Base-by-base conservation (phyloP, 1,140 invertebrate species). In the Melanaphis sacchari region DNA sequence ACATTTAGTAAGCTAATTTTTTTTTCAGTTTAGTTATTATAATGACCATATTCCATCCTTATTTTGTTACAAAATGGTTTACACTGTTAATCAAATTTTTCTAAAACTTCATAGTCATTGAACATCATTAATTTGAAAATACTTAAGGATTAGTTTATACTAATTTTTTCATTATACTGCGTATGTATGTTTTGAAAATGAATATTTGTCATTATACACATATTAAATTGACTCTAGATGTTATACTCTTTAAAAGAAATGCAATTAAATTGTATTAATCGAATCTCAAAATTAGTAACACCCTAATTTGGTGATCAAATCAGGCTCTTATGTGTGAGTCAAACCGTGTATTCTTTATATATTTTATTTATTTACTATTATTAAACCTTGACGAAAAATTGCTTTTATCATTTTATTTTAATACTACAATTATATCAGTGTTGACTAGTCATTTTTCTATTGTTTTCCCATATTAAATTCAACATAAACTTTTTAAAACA, bases 381-480 rank as follows among this genome's bases (percentile, higher is more conserved):
- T 36, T 46, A n/a, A n/a, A 18, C 31, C 41, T n/a, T 26, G 8
- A 52, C 11, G 54, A 9, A 46, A 84, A 82, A 11, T 84, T 92
- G n/a, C 36, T 24, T 38, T 92, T 40, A 81, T 91, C 46, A 43
- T 38, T 84, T 26, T 84, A 46, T 91, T 38, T 84, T 38, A 40
- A 52, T 38, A 90, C 36, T 84, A n/a, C 8, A 76, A 52, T 81
- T 38, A 81, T 36, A 82, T 84, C 46, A 52, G 81, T 84, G 38
- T 84, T 85, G n/a, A 38, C 46, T 93, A 93, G 91, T 93, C 91
- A 93, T 54, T 49, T 93, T 43, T 85, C 7, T 84, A 38, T 93
- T 84, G 4, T 82, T 81, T 91, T 91, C 59, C 36, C 36, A 31
- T 8, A 52, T 31, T 36, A 0, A 52, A 54, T 54, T 81, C 81